These are phyloP conservation scores for Phrynosoma platyrhinos DNA, from an alignment of 2,113 vertebrate species.

Conservation along the genomic window DNA sequence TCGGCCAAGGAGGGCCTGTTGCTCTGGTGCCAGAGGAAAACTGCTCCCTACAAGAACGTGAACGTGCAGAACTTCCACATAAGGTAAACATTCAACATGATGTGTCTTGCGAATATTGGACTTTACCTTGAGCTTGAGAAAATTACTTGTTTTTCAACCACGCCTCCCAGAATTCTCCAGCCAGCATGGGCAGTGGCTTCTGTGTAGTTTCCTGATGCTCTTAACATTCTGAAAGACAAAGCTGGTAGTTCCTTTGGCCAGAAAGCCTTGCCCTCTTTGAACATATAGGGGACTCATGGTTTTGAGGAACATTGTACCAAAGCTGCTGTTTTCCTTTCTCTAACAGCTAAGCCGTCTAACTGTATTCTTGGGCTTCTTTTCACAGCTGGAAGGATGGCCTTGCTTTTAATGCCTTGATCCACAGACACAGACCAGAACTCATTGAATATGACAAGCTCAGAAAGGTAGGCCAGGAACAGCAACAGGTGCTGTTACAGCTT, in stretches of 20 bases:
- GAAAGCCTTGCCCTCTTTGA: background rate
- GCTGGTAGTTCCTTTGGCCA: rapidly evolving
- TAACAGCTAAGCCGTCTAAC: rapidly evolving
- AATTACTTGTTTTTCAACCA: background rate
- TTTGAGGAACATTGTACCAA: background rate
- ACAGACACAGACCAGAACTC: slow-evolving; percentile 93
- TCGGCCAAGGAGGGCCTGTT: slow-evolving; percentile 95
- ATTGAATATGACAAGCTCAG: slow-evolving; percentile 95
- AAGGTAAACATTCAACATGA: slow-evolving; percentile 72
- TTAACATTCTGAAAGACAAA: background rate
- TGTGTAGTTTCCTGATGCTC: no score
- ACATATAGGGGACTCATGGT: no score
- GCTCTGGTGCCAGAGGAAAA: slow-evolving; percentile 97
- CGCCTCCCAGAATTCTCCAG: background rate
- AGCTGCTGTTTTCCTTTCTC: rapidly evolving
- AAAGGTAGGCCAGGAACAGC: slow-evolving; percentile 79
- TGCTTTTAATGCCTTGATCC: slow-evolving; percentile 96
- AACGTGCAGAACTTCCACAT: slow-evolving; percentile 99
- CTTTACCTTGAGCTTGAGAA: no score
- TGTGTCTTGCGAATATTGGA: background rate
- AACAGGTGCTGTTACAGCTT: rapidly evolving
- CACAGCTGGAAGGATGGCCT: slow-evolving; percentile 95
- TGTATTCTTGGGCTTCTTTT: no score
- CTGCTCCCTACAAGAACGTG: slow-evolving; percentile 95
- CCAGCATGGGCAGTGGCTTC: background rate